Evolutionary conservation across 2,888 invertebrate genomes (phyloP).

Genomic region (Coremacera marginata): DNA sequence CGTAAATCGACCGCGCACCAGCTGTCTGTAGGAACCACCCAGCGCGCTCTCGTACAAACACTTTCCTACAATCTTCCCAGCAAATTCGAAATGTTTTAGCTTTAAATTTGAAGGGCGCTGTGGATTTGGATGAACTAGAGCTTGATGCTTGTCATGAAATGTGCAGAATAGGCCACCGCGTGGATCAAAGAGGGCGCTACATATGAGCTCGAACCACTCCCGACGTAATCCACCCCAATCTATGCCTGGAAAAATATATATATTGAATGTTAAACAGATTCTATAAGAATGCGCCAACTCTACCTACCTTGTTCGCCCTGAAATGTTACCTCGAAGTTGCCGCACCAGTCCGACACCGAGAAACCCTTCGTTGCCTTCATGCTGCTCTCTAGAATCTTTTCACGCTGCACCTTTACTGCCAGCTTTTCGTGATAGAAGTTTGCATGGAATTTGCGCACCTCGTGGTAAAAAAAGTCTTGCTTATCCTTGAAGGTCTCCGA

Average conservation of each 20-base stretch:
- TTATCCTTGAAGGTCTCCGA: constrained; percentile 93
- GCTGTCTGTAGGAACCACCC: constrained; percentile 88
- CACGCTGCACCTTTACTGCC: constrained; percentile 83
- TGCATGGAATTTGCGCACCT: constrained; percentile 86
- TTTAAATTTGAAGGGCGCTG: constrained; percentile 82
- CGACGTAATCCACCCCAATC: constrained; percentile 95
- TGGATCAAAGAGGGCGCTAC: constrained; percentile 88
- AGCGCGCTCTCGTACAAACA: constrained; percentile 94
- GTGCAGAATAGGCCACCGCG: constrained; percentile 85
- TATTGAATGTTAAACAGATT: background rate
- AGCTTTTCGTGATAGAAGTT: constrained; percentile 90
- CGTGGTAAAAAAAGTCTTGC: constrained; percentile 84
- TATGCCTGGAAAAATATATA: constrained; percentile 73
- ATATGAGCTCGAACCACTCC: constrained; percentile 95
- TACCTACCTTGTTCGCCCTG: constrained; percentile 90
- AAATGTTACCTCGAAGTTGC: constrained; percentile 92
- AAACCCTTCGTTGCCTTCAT: constrained; percentile 90
- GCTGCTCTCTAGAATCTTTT: constrained; percentile 84
- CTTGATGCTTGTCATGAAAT: constrained; percentile 88
- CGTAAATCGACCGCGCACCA: constrained; percentile 91
- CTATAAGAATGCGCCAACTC: background rate
- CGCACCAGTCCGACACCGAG: constrained; percentile 91
- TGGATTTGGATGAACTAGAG: constrained; percentile 90
- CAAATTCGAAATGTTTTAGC: constrained; percentile 91
- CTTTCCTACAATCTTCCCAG: constrained; percentile 94